These are phyloP conservation scores for Molothrus ater DNA, from an alignment of 2,797 vertebrate genomes.

Conservation along the genomic window DNA sequence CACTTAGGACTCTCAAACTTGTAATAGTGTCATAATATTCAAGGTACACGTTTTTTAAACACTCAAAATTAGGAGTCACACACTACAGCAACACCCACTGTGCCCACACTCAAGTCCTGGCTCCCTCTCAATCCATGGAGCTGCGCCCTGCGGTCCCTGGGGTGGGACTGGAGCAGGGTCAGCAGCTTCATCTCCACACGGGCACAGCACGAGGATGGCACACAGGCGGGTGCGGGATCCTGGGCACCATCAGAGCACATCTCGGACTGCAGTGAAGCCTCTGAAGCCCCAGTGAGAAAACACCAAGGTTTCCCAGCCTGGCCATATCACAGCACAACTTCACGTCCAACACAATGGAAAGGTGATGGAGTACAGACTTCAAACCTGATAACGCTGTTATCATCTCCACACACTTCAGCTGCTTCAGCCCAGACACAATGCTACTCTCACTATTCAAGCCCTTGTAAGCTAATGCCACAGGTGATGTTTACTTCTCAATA, in stretches of 20 bases:
- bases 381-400: neutral
- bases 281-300: neutral
- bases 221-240: too few species aligned
- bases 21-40: fast-evolving
- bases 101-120: neutral
- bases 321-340: neutral
- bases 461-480: neutral
- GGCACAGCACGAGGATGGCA: neutral
- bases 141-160: too few species aligned
- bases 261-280: neutral
- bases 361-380: neutral
- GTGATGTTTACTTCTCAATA: neutral
- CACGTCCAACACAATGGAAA: neutral
- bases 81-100: fast-evolving
- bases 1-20: neutral
- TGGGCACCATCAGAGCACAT: fast-evolving
- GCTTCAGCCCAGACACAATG: neutral
- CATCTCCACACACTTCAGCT: neutral
- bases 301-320: neutral
- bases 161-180: neutral
- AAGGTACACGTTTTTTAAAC: neutral
- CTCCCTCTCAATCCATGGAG: neutral
- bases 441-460: neutral
- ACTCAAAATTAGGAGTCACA: neutral
- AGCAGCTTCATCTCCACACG: fast-evolving